A percentile compares a stretch with the other conserved stretches of the same genome.
These are phyloP conservation scores for Spisula subtruncata DNA, from an alignment of 2,888 invertebrate genomes.

Conservation along the genomic window DNA sequence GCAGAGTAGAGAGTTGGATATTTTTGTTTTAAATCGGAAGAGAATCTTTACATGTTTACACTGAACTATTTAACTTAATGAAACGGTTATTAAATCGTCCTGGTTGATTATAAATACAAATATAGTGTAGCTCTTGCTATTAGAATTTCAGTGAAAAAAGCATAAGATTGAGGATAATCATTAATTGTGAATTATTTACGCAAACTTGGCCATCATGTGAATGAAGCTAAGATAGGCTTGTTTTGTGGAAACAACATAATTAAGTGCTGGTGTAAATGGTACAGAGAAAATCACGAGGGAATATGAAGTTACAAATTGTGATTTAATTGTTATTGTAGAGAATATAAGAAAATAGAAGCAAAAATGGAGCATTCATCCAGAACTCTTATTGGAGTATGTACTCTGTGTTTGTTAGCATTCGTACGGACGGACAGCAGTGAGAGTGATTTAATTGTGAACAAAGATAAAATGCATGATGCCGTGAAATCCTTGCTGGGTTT, in stretches of 20 bases:
- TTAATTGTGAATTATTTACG: constrained; percentile 19
- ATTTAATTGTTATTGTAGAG: background rate
- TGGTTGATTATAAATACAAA: background rate
- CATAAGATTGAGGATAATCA: background rate
- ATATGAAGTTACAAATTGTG: constrained; percentile 10
- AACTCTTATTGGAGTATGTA: constrained; percentile 43
- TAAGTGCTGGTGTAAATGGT: background rate
- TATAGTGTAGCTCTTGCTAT: background rate
- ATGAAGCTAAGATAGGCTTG: background rate
- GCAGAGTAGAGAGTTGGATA: background rate
- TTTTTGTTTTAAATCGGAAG: background rate
- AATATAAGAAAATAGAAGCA: background rate
- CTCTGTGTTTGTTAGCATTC: constrained; percentile 35
- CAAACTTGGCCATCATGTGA: constrained; percentile 2
- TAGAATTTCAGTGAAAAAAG: constrained; percentile 15
- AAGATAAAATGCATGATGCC: constrained; percentile 73
- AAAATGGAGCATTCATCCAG: constrained; percentile 51
- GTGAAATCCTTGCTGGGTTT: constrained; percentile 80
- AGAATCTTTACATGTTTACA: background rate
- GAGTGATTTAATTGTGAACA: constrained; percentile 48
- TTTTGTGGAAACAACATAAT: constrained; percentile 14
- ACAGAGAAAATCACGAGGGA: background rate
- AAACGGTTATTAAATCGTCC: background rate
- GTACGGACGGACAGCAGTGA: constrained; percentile 42
- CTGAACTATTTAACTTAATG: background rate